These are phyloP conservation scores for Gymnorhina tibicen DNA, from an alignment of 2,113 vertebrate genomes.

Conservation along the genomic window DNA sequence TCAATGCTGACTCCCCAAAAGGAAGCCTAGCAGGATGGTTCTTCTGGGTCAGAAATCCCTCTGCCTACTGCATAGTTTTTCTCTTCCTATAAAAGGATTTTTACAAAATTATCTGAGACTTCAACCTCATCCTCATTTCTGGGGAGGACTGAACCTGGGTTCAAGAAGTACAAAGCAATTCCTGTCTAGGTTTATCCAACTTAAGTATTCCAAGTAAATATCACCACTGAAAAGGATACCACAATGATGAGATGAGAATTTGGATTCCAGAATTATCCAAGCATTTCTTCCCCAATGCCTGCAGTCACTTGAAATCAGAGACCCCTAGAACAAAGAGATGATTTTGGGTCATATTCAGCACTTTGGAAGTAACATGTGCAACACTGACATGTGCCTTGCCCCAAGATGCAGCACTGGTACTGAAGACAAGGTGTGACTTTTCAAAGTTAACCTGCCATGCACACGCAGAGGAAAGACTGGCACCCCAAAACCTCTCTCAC, in stretches of 20 bases:
- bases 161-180: background rate
- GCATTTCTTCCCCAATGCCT: background rate
- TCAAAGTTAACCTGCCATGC: background rate
- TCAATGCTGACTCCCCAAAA: background rate
- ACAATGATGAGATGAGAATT: background rate
- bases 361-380: background rate
- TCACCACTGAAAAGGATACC: background rate
- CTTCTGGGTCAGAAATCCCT: background rate
- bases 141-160: background rate
- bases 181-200: background rate
- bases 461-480: background rate
- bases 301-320: background rate
- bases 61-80: background rate
- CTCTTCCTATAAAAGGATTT: background rate
- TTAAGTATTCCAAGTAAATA: background rate
- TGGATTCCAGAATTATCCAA: background rate
- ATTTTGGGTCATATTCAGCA: background rate
- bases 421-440: background rate
- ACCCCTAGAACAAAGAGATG: background rate
- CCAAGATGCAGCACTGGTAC: background rate
- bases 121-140: background rate
- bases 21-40: background rate
- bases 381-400: background rate
- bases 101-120: background rate
- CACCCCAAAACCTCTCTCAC: background rate